phyloP scores from a whole-genome alignment of 2,888 invertebrate species.

The Dryomyza anilis region DNA sequence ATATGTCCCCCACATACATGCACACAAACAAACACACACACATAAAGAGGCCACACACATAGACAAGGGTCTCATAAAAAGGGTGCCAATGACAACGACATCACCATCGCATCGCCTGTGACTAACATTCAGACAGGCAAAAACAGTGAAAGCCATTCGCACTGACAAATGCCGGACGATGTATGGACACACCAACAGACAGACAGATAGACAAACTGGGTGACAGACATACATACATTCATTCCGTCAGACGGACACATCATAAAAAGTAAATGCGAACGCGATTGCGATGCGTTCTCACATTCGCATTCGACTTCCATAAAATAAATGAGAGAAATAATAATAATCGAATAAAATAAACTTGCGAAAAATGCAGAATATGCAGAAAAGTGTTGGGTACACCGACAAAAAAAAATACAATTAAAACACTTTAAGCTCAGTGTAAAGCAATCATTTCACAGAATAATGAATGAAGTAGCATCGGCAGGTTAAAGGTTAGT shows the following conservation, averaged over 20 bases:
- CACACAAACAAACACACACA: not conserved
- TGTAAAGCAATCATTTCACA: too few relatives aligned
- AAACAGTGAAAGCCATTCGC: not conserved
- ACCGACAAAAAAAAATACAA: too few relatives aligned
- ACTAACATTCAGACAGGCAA: constrained; percentile 5
- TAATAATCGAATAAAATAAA: constrained; percentile 25
- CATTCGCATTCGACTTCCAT: constrained; percentile 1
- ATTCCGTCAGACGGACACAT: not conserved
- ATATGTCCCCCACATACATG: not conserved
- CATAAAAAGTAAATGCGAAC: constrained; percentile 5
- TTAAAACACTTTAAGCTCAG: too few relatives aligned
- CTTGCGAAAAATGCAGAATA: too few relatives aligned
- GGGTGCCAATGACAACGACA: constrained; percentile 22
- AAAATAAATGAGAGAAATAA: constrained; percentile 21
- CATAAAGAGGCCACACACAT: not conserved
- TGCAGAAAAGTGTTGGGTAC: too few relatives aligned
- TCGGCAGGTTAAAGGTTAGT: too few relatives aligned
- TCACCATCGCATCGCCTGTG: not conserved
- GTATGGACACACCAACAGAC: not conserved
- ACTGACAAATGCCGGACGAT: not conserved
- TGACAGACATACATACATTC: not conserved
- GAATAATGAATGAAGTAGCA: too few relatives aligned
- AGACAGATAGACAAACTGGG: not conserved
- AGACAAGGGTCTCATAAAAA: not conserved
- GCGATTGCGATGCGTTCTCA: constrained; percentile 7